Evolutionary conservation across 2,888 invertebrate species (phyloP).

Genomic region (Actias luna): DNA sequence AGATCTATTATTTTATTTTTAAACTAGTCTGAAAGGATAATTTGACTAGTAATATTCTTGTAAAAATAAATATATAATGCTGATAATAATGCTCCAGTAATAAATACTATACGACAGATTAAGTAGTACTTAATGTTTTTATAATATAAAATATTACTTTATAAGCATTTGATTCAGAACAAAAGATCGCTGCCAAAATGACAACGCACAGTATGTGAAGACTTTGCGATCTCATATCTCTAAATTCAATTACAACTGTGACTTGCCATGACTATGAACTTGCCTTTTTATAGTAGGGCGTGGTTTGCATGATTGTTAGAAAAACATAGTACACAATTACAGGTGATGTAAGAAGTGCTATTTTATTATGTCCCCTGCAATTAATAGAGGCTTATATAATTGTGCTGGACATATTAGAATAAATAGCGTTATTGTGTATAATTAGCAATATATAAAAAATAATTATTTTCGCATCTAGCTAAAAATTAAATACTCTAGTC

Average conservation of each 20-base stretch:
- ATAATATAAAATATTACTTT: conserved; percentile 42
- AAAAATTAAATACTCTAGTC: not conserved
- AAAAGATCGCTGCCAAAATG: conserved; percentile 42
- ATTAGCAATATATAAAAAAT: not conserved
- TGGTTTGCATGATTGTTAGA: conserved; percentile 61
- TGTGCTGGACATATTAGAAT: not conserved
- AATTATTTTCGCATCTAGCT: not conserved
- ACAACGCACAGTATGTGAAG: conserved; percentile 40
- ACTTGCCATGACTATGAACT: conserved; percentile 73
- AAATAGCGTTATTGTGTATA: not conserved
- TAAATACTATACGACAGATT: too few relatives aligned
- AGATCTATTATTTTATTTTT: too few relatives aligned
- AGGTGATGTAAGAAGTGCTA: conserved; percentile 43
- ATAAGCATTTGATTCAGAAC: conserved; percentile 42
- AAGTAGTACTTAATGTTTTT: not conserved
- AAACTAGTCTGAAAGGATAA: too few relatives aligned
- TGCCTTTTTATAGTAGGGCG: conserved; percentile 75
- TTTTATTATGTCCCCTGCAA: conserved; percentile 24
- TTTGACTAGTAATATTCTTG: too few relatives aligned
- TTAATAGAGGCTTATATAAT: conserved; percentile 12
- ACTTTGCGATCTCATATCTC: conserved; percentile 54
- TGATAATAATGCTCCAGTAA: too few relatives aligned
- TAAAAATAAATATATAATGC: too few relatives aligned
- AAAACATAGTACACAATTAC: conserved; percentile 61
- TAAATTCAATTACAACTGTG: conserved; percentile 51